Evolutionary conservation across 2,888 invertebrate genomes (phyloP), one percentile per base, ranked within the genome.

Genomic region (Elysia crispata): DNA sequence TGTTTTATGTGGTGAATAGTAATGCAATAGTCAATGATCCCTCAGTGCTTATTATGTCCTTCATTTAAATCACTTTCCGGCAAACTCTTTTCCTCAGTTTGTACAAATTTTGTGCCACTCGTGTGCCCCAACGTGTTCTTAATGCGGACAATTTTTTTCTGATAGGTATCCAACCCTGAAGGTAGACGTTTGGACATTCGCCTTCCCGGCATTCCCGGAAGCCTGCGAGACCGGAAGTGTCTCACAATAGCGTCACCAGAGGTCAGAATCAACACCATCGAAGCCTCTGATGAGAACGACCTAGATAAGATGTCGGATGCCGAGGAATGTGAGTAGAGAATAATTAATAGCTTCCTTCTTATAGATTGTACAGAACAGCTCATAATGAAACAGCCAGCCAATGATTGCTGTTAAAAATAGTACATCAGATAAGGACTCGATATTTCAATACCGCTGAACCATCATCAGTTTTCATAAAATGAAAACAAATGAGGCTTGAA

Each of bases 121-220:
- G 30, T 49, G 15, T 25, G 5, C 20, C 11, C 28, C 28, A 25
- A 11, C 62, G 28, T 23, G 11, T 28, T 20, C 62, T 20, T 8
- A 0, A 23, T 25, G 23, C 1, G 23, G 28, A 62, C 15, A 1
- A 41, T 31, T 41, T 18, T 50, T 41, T 20, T 30, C 1, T 23
- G 64, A 0, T 62, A 86, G 86, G 84, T 85, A 18, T 75, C 79
- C 1, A 82, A 82, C 3, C 79, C 83, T 0, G 81, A 78, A 41
- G 86, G 86, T 13, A 85, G 84, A 3, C 79, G 85, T n/a, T 75
- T 85, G 75, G 87, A 87, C 81, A 86, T 87, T 18, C 85, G 87
- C 15, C 81, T 87, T 28, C 86, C 87, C 8, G 85, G 86, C 67
- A 81, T 87, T 11, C 83, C 87, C 5, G 50, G 62, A 33, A 23